Base-by-base conservation (phyloP, 2,797 vertebrate species). In the Anabacerthia variegaticeps region DNA sequence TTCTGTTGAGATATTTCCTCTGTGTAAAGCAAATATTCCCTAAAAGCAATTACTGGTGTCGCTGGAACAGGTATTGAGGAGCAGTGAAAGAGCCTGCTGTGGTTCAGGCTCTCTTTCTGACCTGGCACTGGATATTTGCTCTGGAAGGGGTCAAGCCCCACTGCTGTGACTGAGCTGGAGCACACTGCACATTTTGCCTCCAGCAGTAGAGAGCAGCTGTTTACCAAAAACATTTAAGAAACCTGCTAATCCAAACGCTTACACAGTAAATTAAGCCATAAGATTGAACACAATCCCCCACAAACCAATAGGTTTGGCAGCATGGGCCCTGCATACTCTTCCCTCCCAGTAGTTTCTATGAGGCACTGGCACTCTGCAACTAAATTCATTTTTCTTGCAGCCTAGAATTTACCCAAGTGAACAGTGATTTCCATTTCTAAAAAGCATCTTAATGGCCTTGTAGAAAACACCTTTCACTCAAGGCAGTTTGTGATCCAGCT, bases 331-430 rank as follows among this genome's bases (percentile, higher is more conserved):
- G 36, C 16, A 43, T 26, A 1, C 5, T 14, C 13, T 13, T 6
- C 37, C 27, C 36, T 10, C 7, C 9, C 5, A 2, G 62, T 5
- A 62, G 7, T n/a, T 84, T 56, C 61, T 58, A 8, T 2, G 18
- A 0, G 0, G 21, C 16, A 7, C 3, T 1, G 27, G 11, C 28
- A n/a, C 12, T 36, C 73, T 23, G 18, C 32, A 71, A 32, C 52
- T 28, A 84, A 92, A 28, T 4, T 46, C 52, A 7, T 3, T 63
- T 63, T 63, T 61, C 65, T 83, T 48, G 36, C 20, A 30, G 26
- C 13, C 36, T 49, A 88, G 18, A 58, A 56, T 1, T 0, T 4
- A 46, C 30, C 28, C 51, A 80, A 4, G 12, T 19, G 30, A 61
- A 68, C 0, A 0, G 20, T 1, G 0, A 44, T 61, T 72, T 41